Conservation (phyloP, 2,113 vertebrate genomes). For the Acrocephalus kingi region DNA sequence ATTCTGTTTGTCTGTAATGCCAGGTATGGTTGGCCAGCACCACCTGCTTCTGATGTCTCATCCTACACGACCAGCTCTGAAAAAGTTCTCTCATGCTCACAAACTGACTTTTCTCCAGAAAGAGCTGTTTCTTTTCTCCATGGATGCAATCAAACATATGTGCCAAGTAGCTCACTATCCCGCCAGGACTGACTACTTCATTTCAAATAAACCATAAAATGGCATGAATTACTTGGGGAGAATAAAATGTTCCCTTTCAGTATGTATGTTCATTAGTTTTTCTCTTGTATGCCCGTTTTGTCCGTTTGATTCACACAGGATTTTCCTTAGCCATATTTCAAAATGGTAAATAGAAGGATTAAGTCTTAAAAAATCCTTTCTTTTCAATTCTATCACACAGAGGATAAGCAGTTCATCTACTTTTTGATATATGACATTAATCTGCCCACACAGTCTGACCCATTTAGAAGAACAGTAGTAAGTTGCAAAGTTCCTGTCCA, state of each 20-base stretch:
- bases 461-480: background rate
- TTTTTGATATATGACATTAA: background rate
- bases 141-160: background rate
- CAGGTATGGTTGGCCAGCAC: slow-evolving; percentile 24
- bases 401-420: background rate
- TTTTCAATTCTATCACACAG: background rate
- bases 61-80: background rate
- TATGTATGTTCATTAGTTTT: background rate
- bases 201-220: slow-evolving; percentile 61
- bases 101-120: slow-evolving; percentile 33
- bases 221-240: slow-evolving; percentile 27
- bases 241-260: slow-evolving; percentile 61
- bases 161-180: slow-evolving; percentile 33
- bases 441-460: background rate
- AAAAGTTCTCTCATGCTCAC: slow-evolving; percentile 6
- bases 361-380: background rate
- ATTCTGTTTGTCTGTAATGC: background rate
- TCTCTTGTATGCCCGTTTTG: background rate
- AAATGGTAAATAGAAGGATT: background rate
- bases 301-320: background rate
- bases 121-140: slow-evolving; percentile 48
- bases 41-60: slow-evolving; percentile 1
- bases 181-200: slow-evolving; percentile 45
- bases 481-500: background rate
- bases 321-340: slow-evolving; percentile 14